Percentiles rank a stretch among this genome's conserved stretches.
These are phyloP conservation scores for Pempheris klunzingeri DNA, from an alignment of 2,797 vertebrate species.

Conservation along the genomic window DNA sequence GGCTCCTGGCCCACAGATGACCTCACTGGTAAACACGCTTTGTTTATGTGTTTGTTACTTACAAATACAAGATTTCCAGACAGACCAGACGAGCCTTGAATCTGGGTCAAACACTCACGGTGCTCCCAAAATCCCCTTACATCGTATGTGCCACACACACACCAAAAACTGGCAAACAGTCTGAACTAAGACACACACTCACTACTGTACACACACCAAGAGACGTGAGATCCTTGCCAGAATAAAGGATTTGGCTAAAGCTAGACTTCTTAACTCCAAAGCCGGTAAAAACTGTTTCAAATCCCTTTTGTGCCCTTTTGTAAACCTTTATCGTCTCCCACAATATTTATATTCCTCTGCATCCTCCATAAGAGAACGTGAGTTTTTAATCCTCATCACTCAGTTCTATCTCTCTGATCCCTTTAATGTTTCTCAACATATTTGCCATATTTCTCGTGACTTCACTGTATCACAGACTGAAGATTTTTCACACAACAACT, in stretches of 20 bases:
- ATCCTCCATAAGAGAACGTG: not conserved
- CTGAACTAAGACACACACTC: slow-evolving; percentile 7
- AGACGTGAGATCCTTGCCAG: slow-evolving; percentile 39
- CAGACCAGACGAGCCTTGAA: slow-evolving; percentile 19
- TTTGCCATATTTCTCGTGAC: not conserved
- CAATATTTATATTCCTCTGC: not conserved
- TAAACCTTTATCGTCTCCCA: slow-evolving; percentile 15
- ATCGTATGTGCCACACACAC: not conserved
- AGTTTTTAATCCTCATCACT: not conserved
- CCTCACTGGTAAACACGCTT: slow-evolving; percentile 90
- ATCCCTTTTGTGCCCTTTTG: not conserved
- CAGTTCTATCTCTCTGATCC: not conserved
- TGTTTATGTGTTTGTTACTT: slow-evolving; percentile 19
- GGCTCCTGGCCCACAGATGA: slow-evolving; percentile 96
- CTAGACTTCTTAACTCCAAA: slow-evolving; percentile 33
- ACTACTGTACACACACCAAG: slow-evolving; percentile 15
- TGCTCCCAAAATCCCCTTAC: slow-evolving; percentile 38
- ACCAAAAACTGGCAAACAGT: slow-evolving; percentile 15
- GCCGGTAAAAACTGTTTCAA: slow-evolving; percentile 21
- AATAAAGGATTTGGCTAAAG: slow-evolving; percentile 45
- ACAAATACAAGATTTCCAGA: slow-evolving; percentile 10
- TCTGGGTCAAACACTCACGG: slow-evolving; percentile 48
- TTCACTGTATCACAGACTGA: not conserved
- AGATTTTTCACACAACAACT: not conserved
- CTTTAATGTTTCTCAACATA: not conserved